Evolutionary conservation across 2,888 invertebrate species (phyloP).

Genomic region (Drosophila austrosaltans): DNA sequence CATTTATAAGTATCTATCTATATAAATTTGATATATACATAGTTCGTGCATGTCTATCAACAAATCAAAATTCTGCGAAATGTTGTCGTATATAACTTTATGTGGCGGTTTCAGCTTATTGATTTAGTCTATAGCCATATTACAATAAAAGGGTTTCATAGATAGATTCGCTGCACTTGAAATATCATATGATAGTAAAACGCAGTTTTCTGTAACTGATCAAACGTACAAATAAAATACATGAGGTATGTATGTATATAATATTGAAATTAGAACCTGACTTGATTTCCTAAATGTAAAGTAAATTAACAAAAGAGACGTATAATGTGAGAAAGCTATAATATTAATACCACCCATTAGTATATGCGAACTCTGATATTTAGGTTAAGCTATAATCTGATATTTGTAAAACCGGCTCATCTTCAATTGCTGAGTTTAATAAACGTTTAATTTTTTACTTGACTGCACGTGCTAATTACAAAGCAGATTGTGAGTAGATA

Average conservation of each 20-base stretch:
- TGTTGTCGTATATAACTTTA: neutral
- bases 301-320: neutral
- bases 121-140: neutral
- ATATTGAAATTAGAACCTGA: no score
- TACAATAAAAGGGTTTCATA: neutral
- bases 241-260: no score
- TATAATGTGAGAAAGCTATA: neutral
- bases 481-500: neutral
- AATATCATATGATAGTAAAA: neutral
- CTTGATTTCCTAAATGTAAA: no score
- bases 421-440: neutral
- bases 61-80: conserved; percentile 1
- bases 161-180: neutral
- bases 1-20: neutral
- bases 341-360: no score
- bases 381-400: neutral
- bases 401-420: neutral
- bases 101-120: neutral
- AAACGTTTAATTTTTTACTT: conserved; percentile 1
- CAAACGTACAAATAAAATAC: neutral
- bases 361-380: neutral
- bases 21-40: neutral
- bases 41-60: neutral
- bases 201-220: neutral
- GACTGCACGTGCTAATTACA: neutral